A percentile compares a stretch with the other conserved stretches of the same genome.
phyloP scores from a whole-genome alignment of 64 coral and sea anemone genomes.

The Orbicella faveolata region DNA sequence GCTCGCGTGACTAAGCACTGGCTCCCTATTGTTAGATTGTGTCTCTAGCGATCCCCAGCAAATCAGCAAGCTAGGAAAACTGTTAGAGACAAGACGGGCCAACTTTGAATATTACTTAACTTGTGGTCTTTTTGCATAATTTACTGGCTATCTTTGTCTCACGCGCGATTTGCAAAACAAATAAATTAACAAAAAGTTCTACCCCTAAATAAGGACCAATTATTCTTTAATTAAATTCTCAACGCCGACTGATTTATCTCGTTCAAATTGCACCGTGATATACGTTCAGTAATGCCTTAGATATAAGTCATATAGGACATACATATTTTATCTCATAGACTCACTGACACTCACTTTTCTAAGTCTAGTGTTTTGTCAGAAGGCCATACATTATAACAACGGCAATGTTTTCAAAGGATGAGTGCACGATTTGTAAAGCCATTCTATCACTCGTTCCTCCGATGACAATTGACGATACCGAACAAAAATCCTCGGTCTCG shows the following conservation, averaged over 20 bases:
- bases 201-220: neutral
- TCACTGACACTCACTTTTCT: no score
- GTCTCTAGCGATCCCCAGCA: no score
- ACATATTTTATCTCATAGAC: no score
- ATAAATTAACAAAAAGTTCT: neutral
- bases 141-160: no score
- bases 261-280: no score
- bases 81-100: neutral
- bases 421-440: slow-evolving; percentile 64
- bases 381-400: slow-evolving; percentile 14
- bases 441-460: slow-evolving; percentile 55
- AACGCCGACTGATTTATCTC: no score
- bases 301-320: no score
- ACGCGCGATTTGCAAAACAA: neutral
- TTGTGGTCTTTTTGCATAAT: neutral
- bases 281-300: no score
- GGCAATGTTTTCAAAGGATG: slow-evolving; percentile 56
- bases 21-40: no score
- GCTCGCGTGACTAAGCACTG: no score
- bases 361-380: neutral
- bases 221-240: no score
- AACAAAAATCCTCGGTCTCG: slow-evolving; percentile 70
- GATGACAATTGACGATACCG: slow-evolving; percentile 60
- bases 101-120: neutral
- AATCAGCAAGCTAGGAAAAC: no score